Conservation (phyloP, 2,113 vertebrate genomes). For the Gracilinanus agilis region DNA sequence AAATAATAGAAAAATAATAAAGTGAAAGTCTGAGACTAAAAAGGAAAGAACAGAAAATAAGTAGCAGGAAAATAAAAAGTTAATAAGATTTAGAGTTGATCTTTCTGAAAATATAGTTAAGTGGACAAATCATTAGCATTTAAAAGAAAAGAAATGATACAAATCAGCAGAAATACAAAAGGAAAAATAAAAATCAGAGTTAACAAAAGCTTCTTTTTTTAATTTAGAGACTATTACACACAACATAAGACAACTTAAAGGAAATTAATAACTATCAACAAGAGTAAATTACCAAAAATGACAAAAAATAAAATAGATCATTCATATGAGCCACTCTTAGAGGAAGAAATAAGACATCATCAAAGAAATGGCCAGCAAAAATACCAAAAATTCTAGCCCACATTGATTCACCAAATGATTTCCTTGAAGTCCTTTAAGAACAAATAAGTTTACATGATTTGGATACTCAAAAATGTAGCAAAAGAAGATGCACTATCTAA, state of each 20-base stretch:
- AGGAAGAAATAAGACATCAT: neutral
- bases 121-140: neutral
- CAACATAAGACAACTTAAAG: neutral
- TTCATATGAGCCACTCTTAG: too few relatives aligned
- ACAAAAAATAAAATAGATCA: neutral
- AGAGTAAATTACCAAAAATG: neutral
- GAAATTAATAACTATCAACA: neutral
- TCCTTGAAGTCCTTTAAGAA: neutral
- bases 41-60: too few relatives aligned
- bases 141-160: neutral
- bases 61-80: too few relatives aligned
- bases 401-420: neutral
- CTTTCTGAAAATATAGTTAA: neutral
- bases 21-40: too few relatives aligned
- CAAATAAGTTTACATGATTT: neutral
- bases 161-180: neutral
- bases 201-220: neutral
- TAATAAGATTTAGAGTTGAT: neutral
- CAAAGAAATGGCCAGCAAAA: neutral
- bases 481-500: neutral
- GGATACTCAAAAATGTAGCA: neutral
- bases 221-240: neutral
- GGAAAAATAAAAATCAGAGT: neutral
- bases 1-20: too few relatives aligned
- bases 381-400: neutral